Evolutionary conservation across 2,888 invertebrate species (phyloP).

Genomic region (Lasioglossum villosulum): DNA sequence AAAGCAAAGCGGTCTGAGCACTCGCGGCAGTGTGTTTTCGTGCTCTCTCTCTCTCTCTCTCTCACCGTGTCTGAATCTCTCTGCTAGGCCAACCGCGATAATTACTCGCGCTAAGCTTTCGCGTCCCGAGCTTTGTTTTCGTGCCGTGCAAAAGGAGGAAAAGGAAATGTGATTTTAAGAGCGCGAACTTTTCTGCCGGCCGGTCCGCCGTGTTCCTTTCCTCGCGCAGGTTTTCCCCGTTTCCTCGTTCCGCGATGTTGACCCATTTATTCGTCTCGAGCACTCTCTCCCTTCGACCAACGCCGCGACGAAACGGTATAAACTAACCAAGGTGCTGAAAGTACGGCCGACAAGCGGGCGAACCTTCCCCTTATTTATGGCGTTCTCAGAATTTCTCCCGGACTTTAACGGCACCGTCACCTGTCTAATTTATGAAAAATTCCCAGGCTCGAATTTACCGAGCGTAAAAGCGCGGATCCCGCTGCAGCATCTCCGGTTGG

Average conservation of each 20-base stretch:
- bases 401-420: slow-evolving; percentile 70
- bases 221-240: background rate
- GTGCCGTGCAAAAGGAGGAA: slow-evolving; percentile 25
- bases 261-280: slow-evolving; percentile 18
- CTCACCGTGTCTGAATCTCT: background rate
- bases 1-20: background rate
- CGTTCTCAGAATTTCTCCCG: slow-evolving; percentile 68
- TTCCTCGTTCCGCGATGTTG: background rate
- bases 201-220: slow-evolving; percentile 15
- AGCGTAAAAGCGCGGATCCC: slow-evolving; percentile 63
- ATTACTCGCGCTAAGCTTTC: slow-evolving; percentile 57
- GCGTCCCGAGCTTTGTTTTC: slow-evolving; percentile 53
- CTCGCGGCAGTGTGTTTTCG: slow-evolving; percentile 21
- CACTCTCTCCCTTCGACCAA: background rate
- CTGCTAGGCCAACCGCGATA: slow-evolving; percentile 38
- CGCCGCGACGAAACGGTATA: slow-evolving; percentile 44
- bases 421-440: slow-evolving; percentile 75
- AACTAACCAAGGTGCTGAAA: slow-evolving; percentile 67
- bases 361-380: slow-evolving; percentile 70
- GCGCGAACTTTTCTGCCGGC: slow-evolving; percentile 54
- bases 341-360: slow-evolving; percentile 58
- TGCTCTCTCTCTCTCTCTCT: background rate
- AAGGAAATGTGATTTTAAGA: slow-evolving; percentile 68
- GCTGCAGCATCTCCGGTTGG: slow-evolving; percentile 12
- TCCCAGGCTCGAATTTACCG: slow-evolving; percentile 67